phyloP scores from a whole-genome alignment of 2,888 invertebrate genomes.

The Crocallis elinguaria region DNA sequence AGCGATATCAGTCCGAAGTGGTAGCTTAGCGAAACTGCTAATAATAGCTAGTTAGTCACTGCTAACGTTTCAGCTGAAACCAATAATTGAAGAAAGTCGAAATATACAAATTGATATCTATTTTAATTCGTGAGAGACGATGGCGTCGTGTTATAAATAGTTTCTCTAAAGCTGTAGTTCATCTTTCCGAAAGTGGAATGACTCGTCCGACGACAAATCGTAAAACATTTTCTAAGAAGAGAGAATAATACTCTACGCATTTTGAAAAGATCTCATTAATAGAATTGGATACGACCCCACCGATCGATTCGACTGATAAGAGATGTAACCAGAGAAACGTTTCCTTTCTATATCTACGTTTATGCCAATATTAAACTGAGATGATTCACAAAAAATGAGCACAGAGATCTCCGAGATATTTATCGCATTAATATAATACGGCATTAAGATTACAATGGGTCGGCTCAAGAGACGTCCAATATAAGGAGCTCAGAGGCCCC shows the following conservation, averaged over 20 bases:
- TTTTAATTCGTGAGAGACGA: no score
- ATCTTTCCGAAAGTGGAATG: constrained; percentile 21
- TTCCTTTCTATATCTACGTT: constrained; percentile 57
- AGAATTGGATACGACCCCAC: constrained; percentile 69
- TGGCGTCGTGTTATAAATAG: not conserved
- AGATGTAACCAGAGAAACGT: constrained; percentile 68
- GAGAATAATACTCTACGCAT: constrained; percentile 46
- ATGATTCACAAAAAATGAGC: constrained; percentile 71
- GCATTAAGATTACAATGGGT: constrained; percentile 83
- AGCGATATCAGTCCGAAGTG: no score
- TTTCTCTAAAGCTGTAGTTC: constrained; percentile 33
- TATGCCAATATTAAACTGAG: constrained; percentile 73
- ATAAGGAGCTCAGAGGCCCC: constrained; percentile 77
- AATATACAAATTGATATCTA: no score
- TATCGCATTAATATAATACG: constrained; percentile 84
- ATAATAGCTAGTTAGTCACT: no score
- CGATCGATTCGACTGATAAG: constrained; percentile 65
- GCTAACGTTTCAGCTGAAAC: no score
- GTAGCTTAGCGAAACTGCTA: no score
- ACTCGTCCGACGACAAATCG: constrained; percentile 12
- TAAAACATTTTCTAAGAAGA: constrained; percentile 29
- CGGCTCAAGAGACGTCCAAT: constrained; percentile 82
- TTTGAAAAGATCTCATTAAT: constrained; percentile 63
- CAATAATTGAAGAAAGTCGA: no score
- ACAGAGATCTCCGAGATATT: constrained; percentile 75